Evolutionary conservation across 2,888 invertebrate species (phyloP), one percentile per base, ranked within the genome.

Genomic region (Aromia moschata): DNA sequence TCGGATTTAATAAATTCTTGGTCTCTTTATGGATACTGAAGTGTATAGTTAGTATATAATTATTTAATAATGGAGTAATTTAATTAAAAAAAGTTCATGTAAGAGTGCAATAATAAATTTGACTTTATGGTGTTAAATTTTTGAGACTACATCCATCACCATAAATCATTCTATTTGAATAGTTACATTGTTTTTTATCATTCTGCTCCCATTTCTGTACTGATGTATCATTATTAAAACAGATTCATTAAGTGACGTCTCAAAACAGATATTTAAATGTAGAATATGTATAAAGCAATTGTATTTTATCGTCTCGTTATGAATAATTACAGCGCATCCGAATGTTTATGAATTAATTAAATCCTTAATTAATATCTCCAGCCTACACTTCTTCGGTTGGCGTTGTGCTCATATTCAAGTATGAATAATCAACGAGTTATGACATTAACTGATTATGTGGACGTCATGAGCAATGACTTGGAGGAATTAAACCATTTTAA

Each of bases 271-370:
- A 33, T 33, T 33, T 10, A 33, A 33, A 33, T 33, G 11, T 33
- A 33, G n/a, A 33, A 7, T 5, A 33, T 33, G n/a, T n/a, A n/a
- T n/a, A 14, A 41, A 41, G 17, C 40, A 7, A 44, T 7, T 30
- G 14, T 25, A 12, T 17, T 25, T n/a, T 20, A 44, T 44, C 18
- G 20, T 20, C 25, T 25, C 12, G 20, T 44, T 25, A 44, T 10
- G 44, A 44, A 25, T 20, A 44, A 44, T 44, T 17, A 11, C 41
- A 16, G 11, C 7, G 17, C 41, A 15, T 17, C 41, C 11, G 41
- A 16, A 41, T 41, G 17, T 16, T n/a, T n/a, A n/a, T n/a, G n/a
- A n/a, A n/a, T n/a, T n/a, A n/a, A 41, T 41, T 41, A 17, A 33
- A 33, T 33, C n/a, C 10, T 33, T 33, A 33, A 33, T 33, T 33